Evolutionary conservation across 2,888 invertebrate genomes (phyloP), one percentile per base, ranked within the genome.

Genomic region (Caenorhabditis macrosperma): DNA sequence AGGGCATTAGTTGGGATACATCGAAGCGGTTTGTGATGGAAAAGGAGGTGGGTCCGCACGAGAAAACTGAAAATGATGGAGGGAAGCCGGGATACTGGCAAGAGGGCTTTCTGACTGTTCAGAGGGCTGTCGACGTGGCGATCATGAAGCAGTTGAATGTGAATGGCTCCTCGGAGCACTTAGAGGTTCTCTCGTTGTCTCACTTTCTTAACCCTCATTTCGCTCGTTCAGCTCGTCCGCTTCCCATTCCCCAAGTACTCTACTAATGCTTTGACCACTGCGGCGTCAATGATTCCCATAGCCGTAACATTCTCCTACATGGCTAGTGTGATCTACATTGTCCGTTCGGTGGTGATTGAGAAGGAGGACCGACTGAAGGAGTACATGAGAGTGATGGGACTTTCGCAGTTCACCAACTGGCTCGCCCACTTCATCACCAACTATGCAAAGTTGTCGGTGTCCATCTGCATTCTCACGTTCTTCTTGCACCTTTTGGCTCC

Each of bases 371-470:
- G 94, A 86, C 91, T 95, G 9, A 95, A 94, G 93, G 96, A 96
- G 93, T 94, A 95, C 0, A 94, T 96, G 95, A 95, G 95, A 92
- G 95, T 96, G 91, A 95, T 95, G 94, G 96, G 96, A 2, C 91
- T 96, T 33, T 93, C 94, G 35, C 94, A 94, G 66, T 95, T 95
- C 94, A 91, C 95, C 82, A 94, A 95, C 88, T 96, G 96, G 95
- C 91, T 93, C 0, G 95, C 95, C 1, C 95, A 95, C 95, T 95
- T 95, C 91, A 92, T 94, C 52, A 75, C 85, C 55, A 89, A 88
- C 81, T 89, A 84, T 67, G 63, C 85, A 28, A 89, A 89, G 46
- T 60, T 88, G 26, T 60, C 84, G 9, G 69, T 89, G 35, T 72
- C 86, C 12, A 87, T 83, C 1, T 61, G 79, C 5, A 64, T 83